A percentile compares a stretch with the other conserved stretches of the same genome.
phyloP scores from a whole-genome alignment of 2,113 vertebrate genomes.

The Ceyx margarethae region DNA sequence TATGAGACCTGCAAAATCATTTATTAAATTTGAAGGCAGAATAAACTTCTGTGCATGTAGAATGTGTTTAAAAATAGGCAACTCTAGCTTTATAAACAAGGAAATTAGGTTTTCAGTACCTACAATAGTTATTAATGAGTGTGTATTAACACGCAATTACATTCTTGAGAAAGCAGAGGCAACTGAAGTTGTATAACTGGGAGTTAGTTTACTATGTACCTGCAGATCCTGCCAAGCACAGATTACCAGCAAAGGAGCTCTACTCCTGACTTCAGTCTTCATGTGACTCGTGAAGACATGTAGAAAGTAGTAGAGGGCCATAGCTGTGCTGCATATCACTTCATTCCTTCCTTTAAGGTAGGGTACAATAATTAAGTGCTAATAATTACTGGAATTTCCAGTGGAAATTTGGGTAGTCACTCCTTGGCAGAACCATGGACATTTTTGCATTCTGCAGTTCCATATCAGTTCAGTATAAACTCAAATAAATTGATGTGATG shows the following conservation, averaged over 20 bases:
- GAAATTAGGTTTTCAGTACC: not conserved
- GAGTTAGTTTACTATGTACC: not conserved
- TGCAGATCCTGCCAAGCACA: not conserved
- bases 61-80: not conserved
- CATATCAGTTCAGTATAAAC: not conserved
- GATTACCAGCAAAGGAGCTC: not conserved
- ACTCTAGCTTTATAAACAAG: not conserved
- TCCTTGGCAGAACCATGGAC: not conserved
- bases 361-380: not conserved
- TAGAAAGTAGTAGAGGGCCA: not conserved
- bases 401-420: not conserved
- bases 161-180: not conserved
- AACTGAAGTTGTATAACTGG: not conserved
- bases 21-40: not conserved
- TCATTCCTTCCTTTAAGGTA: constrained; percentile 18
- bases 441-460: not conserved
- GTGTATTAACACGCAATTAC: not conserved
- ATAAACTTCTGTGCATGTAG: not conserved
- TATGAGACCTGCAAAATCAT: not conserved
- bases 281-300: not conserved
- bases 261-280: not conserved
- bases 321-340: not conserved
- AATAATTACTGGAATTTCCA: constrained; percentile 28
- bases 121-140: not conserved
- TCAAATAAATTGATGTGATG: not conserved